Evolutionary conservation across 2,113 vertebrate species (phyloP).

Genomic region (Corythaeola cristata): DNA sequence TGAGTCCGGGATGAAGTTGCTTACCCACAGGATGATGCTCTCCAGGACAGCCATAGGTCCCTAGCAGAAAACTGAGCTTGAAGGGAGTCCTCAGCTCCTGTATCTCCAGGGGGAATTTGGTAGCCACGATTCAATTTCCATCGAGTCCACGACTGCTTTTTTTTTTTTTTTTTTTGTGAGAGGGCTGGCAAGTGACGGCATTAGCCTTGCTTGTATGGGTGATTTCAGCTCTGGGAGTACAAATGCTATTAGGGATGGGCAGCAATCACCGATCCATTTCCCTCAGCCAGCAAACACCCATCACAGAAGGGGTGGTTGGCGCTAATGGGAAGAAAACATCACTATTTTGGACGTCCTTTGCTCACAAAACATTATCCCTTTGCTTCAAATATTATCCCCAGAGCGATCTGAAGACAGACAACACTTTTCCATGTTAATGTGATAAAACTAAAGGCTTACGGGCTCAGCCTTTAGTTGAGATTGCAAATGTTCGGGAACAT

Average conservation of each 20-base stretch:
- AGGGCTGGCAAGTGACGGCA: neutral
- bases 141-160: neutral
- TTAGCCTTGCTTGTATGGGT: neutral
- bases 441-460: neutral
- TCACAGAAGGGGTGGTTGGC: neutral
- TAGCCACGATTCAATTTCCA: neutral
- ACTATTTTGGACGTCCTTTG: neutral
- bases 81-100: neutral
- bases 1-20: accelerated
- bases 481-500: neutral
- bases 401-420: neutral
- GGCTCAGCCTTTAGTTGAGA: neutral
- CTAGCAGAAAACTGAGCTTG: neutral
- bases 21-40: neutral
- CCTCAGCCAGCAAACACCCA: neutral
- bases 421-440: neutral
- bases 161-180: neutral
- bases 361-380: neutral
- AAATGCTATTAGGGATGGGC: slow-evolving; percentile 23
- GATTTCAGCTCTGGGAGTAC: slow-evolving; percentile 13
- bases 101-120: neutral
- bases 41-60: neutral
- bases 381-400: neutral
- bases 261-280: neutral
- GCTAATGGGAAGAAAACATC: neutral